These are phyloP conservation scores for Hydrozoanthus tunicans DNA, from an alignment of 64 coral and sea anemone species.

Conservation along the genomic window DNA sequence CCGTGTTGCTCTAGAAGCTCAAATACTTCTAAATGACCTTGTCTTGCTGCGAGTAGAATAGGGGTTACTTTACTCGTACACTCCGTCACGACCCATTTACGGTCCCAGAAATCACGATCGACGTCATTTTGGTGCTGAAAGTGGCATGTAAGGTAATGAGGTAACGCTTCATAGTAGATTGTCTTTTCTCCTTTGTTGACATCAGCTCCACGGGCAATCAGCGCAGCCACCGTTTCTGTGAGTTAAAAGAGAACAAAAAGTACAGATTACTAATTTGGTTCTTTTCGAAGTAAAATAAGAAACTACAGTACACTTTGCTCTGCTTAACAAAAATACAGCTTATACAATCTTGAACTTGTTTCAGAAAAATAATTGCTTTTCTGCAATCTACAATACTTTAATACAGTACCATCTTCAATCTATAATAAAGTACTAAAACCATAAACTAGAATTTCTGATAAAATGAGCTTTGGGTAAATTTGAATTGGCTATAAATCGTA, in stretches of 20 bases:
- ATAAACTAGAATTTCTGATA: too few relatives aligned
- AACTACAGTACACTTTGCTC: too few relatives aligned
- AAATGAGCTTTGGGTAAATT: too few relatives aligned
- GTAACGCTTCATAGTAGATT: background rate
- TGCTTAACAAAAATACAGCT: too few relatives aligned
- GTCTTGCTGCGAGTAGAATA: slow-evolving; percentile 19
- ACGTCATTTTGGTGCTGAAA: background rate
- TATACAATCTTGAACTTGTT: too few relatives aligned
- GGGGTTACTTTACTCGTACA: slow-evolving; percentile 3
- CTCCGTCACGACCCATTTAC: background rate
- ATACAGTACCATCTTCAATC: too few relatives aligned
- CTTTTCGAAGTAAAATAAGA: too few relatives aligned
- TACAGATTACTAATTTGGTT: too few relatives aligned
- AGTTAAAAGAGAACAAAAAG: background rate
- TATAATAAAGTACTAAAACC: too few relatives aligned
- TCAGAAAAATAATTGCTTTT: too few relatives aligned
- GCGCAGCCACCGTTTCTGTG: slow-evolving; percentile 14
- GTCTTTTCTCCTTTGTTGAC: background rate
- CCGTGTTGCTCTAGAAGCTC: slow-evolving; percentile 22
- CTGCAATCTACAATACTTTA: too few relatives aligned
- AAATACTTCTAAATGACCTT: slow-evolving; percentile 25
- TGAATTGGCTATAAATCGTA: too few relatives aligned
- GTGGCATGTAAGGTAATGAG: background rate
- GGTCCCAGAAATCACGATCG: background rate
- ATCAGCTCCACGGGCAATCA: slow-evolving; percentile 14